Evolutionary conservation across 2,888 invertebrate species (phyloP), one percentile per base, ranked within the genome.

Genomic region (Morpho deidamia): DNA sequence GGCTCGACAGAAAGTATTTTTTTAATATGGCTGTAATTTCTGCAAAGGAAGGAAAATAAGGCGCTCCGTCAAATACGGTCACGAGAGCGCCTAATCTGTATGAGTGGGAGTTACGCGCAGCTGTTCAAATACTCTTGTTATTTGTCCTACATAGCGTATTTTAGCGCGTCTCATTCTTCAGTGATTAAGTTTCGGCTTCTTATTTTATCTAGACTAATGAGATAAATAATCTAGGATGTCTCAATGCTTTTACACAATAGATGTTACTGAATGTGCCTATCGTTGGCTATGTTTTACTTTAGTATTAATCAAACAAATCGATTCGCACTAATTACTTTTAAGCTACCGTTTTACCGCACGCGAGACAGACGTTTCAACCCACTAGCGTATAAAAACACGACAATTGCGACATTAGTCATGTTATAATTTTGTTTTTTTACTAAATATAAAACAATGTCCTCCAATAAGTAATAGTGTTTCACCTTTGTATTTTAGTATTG

Each of bases 81-180:
- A 40, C 48, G 37, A 49, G 44, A 49, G 23, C 61, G 60, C 67
- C 63, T 68, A 66, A 64, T 66, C 57, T 64, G 58, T 60, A 60
- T 60, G 61, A 63, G 66, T 53, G 61, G 61, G 58, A 63, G 62
- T 63, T 61, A 63, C 63, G 68, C 76, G 67, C 83, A 83, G 81
- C 83, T 83, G 83, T 73, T 76, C 79, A 81, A 84, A 83, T 72
- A 83, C 77, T 77, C 76, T 73, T 74, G 74, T 76, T 81, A 76
- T 84, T 83, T 84, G 81, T 80, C 75, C 73, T 78, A 54, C 40
- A 44, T 44, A 44, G 44, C 40, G 44, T 44, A 34, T 48, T 48
- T 48, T 33, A 39, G 11, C 40, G 12, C 11, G 33, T 48, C 48
- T 34, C 41, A 33, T 34, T 48, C 34, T 44, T 34, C 48, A 33